Percentiles rank a stretch among this genome's conserved stretches.
Conservation (phyloP, 2,113 vertebrate genomes). For the Lasiurus cinereus region DNA sequence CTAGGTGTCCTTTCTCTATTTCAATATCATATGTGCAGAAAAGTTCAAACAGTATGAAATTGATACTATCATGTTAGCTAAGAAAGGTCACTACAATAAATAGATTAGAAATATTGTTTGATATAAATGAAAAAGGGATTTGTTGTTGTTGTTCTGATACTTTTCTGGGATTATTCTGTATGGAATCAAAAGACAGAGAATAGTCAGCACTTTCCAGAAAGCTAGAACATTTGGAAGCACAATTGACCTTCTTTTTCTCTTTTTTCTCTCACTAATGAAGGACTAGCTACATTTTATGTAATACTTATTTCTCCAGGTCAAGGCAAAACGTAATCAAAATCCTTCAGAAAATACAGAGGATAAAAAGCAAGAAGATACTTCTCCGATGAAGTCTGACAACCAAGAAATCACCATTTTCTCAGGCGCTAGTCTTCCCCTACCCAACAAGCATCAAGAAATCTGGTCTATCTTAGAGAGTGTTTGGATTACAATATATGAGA, state of each 20-base stretch:
- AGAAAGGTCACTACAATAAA: slow-evolving; percentile 9
- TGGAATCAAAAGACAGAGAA: slow-evolving; percentile 39
- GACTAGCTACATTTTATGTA: slow-evolving; percentile 43
- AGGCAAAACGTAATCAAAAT: slow-evolving; percentile 81
- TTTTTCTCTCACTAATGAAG: slow-evolving; percentile 50
- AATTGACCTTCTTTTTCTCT: slow-evolving; percentile 35
- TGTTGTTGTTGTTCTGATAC: neutral
- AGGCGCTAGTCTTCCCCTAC: slow-evolving; percentile 74
- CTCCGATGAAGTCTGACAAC: slow-evolving; percentile 61
- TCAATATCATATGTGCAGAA: neutral
- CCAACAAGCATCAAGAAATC: slow-evolving; percentile 90
- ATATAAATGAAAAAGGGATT: slow-evolving; percentile 42
- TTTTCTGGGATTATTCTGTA: slow-evolving; percentile 34
- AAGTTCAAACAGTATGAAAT: neutral
- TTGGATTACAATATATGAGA: slow-evolving; percentile 91
- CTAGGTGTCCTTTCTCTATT: neutral
- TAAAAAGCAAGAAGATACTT: slow-evolving; percentile 84
- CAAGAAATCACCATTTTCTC: slow-evolving; percentile 86
- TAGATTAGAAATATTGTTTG: slow-evolving; percentile 49
- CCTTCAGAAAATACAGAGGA: slow-evolving; percentile 81
- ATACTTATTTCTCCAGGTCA: slow-evolving; percentile 84
- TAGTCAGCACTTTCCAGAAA: neutral
- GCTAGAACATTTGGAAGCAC: neutral
- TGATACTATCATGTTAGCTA: slow-evolving; percentile 13
- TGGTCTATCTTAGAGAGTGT: slow-evolving; percentile 94